Percentiles rank a stretch among this genome's conserved stretches.
phyloP scores from a whole-genome alignment of 2,888 invertebrate species.

The Lithophane semibrunnea region DNA sequence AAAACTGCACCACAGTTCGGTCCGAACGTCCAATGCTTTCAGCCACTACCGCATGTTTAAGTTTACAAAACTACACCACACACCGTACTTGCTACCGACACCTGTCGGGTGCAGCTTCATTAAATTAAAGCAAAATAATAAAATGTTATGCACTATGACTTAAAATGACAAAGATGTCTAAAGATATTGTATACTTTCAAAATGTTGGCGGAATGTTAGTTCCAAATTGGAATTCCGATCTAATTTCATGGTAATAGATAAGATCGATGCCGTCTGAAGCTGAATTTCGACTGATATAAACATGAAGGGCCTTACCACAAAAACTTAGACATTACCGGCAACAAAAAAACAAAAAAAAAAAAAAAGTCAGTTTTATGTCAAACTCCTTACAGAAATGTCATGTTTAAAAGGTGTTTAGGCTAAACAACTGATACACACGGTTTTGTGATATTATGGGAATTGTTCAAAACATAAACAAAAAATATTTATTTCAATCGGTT shows the following conservation, averaged over 20 bases:
- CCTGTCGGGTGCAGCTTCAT: constrained; percentile 11
- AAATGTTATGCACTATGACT: neutral
- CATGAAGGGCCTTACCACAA: too few relatives aligned
- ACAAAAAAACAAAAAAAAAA: too few relatives aligned
- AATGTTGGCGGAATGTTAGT: neutral
- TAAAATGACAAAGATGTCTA: neutral
- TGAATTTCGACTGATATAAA: neutral
- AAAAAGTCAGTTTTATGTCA: too few relatives aligned
- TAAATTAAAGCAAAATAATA: constrained; percentile 30
- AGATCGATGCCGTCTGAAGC: neutral
- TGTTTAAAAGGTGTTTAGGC: too few relatives aligned
- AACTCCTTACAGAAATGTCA: too few relatives aligned
- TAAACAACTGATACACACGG: too few relatives aligned
- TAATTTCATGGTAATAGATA: neutral
- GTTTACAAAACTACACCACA: neutral
- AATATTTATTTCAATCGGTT: neutral
- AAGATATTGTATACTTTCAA: neutral
- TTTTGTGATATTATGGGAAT: neutral
- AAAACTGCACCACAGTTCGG: constrained; percentile 11
- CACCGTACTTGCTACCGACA: neutral
- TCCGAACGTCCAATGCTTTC: neutral
- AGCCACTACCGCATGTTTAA: constrained; percentile 9
- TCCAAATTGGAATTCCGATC: neutral
- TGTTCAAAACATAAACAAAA: neutral
- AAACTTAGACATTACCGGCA: too few relatives aligned